Evolutionary conservation across 2,113 vertebrate genomes (phyloP), one percentile per base, ranked within the genome.

Genomic region (Solea senegalensis): DNA sequence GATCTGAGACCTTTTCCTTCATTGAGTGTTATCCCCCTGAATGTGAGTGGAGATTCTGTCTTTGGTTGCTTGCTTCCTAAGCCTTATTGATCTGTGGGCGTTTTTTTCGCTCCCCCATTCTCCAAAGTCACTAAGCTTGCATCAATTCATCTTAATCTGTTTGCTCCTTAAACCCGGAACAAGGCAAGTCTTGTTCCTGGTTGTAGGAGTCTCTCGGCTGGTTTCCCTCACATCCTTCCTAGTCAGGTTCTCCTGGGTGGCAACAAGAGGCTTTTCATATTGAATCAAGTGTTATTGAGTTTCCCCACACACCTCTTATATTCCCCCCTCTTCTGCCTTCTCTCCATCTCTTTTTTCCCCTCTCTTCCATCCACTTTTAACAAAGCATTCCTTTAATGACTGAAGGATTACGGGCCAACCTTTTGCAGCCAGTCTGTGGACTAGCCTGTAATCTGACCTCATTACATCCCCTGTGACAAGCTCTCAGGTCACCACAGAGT

Each of bases 251-350:
- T 92, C 89, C 87, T 93, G 93, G 93, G 94, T 94, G 94, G 93
- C 90, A 90, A 90, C 88, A 82, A 92, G 90, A 89, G 80, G 91
- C 91, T 92, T 92, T 94, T 91, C 89, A 93, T 91, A 94, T 92
- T 76, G 87, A 94, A 94, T 94, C 89, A 92, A 93, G 90, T 93
- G 91, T 93, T 93, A 93, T 94, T 93, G 91, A 94, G 92, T 92
- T 92, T 86, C 88, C 87, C 88, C 81, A 75, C 84, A 87, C 88
- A 88, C 89, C 88, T 90, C 89, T 84, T 90, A 81, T 77, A 84
- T 86, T 81, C 86, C 81, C 78, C 74, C 79, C 78, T 84, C 80
- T 81, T 78, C 72, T 76, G 87, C 81, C 12, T 78, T 87, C 79
- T 76, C 82, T 86, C 87, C 73, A 82, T 86, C 74, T 87, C 80